Percentiles rank a stretch among this genome's conserved stretches.
Conservation (phyloP, 2,888 invertebrate genomes). For the Pyralis farinalis region DNA sequence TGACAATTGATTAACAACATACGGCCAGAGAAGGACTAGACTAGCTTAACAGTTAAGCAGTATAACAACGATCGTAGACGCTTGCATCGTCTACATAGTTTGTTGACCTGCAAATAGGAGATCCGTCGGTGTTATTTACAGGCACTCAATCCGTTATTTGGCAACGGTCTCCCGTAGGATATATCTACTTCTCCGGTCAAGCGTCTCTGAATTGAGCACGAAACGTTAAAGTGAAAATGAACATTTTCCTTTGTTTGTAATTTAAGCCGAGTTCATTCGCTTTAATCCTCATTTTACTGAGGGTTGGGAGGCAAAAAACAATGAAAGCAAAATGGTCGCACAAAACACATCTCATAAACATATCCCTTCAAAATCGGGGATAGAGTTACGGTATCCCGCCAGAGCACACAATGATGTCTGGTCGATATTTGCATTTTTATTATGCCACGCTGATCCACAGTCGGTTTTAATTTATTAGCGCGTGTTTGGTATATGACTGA, state of each 20-base stretch:
- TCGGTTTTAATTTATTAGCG: slow-evolving; percentile 35
- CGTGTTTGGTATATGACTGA: neutral
- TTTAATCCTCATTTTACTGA: slow-evolving; percentile 18
- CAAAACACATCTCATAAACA: slow-evolving; percentile 26
- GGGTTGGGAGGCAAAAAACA: slow-evolving; percentile 26
- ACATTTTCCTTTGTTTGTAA: slow-evolving; percentile 15
- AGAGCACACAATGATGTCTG: slow-evolving; percentile 57
- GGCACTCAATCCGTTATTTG: too few species aligned
- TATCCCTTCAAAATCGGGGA: slow-evolving; percentile 34
- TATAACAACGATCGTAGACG: too few species aligned
- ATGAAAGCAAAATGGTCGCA: slow-evolving; percentile 35
- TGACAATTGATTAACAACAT: too few species aligned
- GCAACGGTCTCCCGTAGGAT: too few species aligned
- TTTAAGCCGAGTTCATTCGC: slow-evolving; percentile 21
- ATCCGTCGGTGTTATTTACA: too few species aligned
- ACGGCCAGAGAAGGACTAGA: too few species aligned
- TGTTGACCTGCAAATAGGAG: too few species aligned
- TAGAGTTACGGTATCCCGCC: slow-evolving; percentile 52
- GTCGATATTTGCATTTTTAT: slow-evolving; percentile 64
- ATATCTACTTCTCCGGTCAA: too few species aligned
- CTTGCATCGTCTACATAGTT: too few species aligned
- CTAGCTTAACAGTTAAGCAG: too few species aligned
- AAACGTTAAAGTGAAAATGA: too few species aligned
- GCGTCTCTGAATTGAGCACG: too few species aligned
- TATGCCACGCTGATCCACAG: slow-evolving; percentile 26